Evolutionary conservation across 92 coral and sea anemone species (phyloP), one percentile per base, ranked within the genome.

Genomic region (Micromussa lordhowensis): DNA sequence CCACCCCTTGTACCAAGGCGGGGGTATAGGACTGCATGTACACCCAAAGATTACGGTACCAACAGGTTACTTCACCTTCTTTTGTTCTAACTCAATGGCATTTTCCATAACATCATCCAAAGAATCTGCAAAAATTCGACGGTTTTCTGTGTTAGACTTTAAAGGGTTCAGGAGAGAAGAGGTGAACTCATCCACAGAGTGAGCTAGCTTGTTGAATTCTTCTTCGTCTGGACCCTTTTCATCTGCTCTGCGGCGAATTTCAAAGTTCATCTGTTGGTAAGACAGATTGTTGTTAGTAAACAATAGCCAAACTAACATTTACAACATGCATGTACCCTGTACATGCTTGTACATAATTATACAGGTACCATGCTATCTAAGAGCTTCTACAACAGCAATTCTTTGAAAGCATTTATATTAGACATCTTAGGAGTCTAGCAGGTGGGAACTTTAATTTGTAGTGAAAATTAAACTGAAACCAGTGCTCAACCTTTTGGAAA

Each of bases 11-110:
- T 44, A 44, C 13, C 13, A 8, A 44, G 13, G 51, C 10, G 51
- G 51, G n/a, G 12, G 51, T 44, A 44, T 44, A 44, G 51, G 51
- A 44, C 12, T 44, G 12, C 12, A 1, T 44, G 51, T n/a, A n/a
- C n/a, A n/a, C n/a, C n/a, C 26, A 58, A 18, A n/a, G 21, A 22
- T 18, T 5, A 5, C 8, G 19, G 24, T 19, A 58, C 8, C 64
- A 8, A 8, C 40, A 31, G 18, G 75, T 28, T 29, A 11, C 35
- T 31, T 11, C 19, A 69, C 75, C 75, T 69, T 69, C 38, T 69
- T 69, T 69, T 69, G 75, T 29, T 69, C 75, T 69, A 69, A 69
- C 35, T 69, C 75, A 30, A 69, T 30, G 32, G 75, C 75, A 29
- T 18, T 69, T 14, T 69, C 38, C 40, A 69, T 69, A 14, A 69